A percentile compares a stretch with the other conserved stretches of the same genome.
These are phyloP conservation scores for Ctenopoma multispine DNA, from an alignment of 2,797 vertebrate species.

Conservation along the genomic window DNA sequence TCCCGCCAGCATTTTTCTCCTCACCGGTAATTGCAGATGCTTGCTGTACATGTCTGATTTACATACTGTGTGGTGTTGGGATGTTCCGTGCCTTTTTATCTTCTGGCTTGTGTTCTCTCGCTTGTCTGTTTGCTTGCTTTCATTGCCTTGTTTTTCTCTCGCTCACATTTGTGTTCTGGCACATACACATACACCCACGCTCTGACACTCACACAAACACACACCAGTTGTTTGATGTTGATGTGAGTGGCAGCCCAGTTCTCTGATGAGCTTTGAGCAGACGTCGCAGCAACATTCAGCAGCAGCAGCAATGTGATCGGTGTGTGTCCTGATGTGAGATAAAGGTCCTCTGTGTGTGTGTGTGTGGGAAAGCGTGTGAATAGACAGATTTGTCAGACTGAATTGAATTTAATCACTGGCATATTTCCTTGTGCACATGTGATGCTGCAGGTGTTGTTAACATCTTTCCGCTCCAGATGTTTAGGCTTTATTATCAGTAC, in stretches of 20 bases:
- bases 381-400: constrained; percentile 37
- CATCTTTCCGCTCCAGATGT: neutral
- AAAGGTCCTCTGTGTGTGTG: constrained; percentile 24
- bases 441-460: constrained; percentile 33
- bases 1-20: constrained; percentile 32
- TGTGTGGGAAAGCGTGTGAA: constrained; percentile 17
- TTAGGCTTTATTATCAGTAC: neutral
- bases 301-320: constrained; percentile 5
- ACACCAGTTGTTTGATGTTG: constrained; percentile 65
- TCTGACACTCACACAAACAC: constrained; percentile 19
- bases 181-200: constrained; percentile 10
- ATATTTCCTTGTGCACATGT: constrained; percentile 4
- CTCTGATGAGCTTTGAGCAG: constrained; percentile 65
- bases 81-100: constrained; percentile 64
- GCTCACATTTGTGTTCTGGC: neutral
- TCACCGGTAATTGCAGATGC: constrained; percentile 40
- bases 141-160: constrained; percentile 15
- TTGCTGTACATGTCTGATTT: constrained; percentile 50
- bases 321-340: constrained; percentile 11
- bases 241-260: constrained; percentile 56
- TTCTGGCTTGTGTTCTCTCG: constrained; percentile 42
- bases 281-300: constrained; percentile 32
- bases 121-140: constrained; percentile 52
- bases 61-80: constrained; percentile 49
- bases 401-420: constrained; percentile 2